These are phyloP conservation scores for Macroramphosus scolopax DNA, from an alignment of 2,797 vertebrate species.

Conservation along the genomic window DNA sequence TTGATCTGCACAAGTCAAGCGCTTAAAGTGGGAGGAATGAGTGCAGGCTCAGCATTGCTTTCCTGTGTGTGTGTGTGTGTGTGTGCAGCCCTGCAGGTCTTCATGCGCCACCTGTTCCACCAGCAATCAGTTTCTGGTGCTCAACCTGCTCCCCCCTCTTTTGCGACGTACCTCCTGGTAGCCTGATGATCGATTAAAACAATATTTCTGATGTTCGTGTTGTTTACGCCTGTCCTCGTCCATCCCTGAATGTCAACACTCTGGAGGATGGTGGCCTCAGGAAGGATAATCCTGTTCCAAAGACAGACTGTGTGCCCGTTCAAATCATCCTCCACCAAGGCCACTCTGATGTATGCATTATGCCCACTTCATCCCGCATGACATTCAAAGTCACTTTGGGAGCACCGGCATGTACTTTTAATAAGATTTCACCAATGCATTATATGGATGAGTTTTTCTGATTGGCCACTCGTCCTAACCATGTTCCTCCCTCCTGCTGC, in stretches of 20 bases:
- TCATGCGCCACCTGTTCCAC: conserved; percentile 65
- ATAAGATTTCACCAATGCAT: conserved; percentile 75
- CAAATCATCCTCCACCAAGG: conserved; percentile 68
- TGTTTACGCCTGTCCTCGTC: conserved; percentile 73
- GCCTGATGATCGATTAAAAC: conserved; percentile 71
- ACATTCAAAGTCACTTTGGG: conserved; percentile 77
- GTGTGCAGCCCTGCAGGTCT: conserved; percentile 51
- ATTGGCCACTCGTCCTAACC: conserved; percentile 61
- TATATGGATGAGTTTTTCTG: conserved; percentile 75
- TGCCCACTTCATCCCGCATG: conserved; percentile 64
- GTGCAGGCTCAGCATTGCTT: conserved; percentile 43
- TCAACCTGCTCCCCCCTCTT: conserved; percentile 30
- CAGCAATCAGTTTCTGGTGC: conserved; percentile 43
- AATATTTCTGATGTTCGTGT: conserved; percentile 64
- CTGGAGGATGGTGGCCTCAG: conserved; percentile 56
- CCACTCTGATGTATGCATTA: conserved; percentile 67
- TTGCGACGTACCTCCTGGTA: conserved; percentile 22
- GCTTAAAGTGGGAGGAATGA: conserved; percentile 38
- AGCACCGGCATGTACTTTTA: conserved; percentile 67
- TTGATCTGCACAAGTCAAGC: conserved; percentile 47
- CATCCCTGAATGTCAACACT: conserved; percentile 74
- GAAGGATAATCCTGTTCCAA: conserved; percentile 73
- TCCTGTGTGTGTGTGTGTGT: conserved; percentile 39
- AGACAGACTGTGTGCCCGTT: conserved; percentile 55
- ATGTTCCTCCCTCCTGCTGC: conserved; percentile 47